Evolutionary conservation across 2,113 vertebrate species (phyloP), one percentile per base, ranked within the genome.

Genomic region (Mesoclemmys tuberculata): DNA sequence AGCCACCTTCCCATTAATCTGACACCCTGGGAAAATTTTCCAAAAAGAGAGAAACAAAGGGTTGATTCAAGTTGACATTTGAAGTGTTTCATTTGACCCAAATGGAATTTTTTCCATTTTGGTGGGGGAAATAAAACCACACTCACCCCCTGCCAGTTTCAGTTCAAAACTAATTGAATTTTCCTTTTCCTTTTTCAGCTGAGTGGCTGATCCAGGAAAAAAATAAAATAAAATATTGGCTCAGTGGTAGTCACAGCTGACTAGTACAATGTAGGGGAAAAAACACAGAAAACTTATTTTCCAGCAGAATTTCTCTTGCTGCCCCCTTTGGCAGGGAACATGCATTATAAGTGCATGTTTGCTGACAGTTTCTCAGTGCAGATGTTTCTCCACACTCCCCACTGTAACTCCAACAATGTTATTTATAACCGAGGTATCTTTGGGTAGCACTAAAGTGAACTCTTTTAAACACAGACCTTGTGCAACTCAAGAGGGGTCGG

Each of bases 401-500:
- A 48, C 11, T 13, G 29, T 24, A 22, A 52, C 29, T 21, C 90
- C 41, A 3, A n/a, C 35, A 68, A n/a, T 10, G 35, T 38, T 54
- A 88, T 87, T 90, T 79, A 64, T 16, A 51, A 61, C 0, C 0
- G 4, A 75, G 14, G 51, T 21, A 44, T 27, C 4, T 1, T 44
- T 51, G 16, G 8, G 55, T 24, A 80, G 87, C 16, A 46, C 31
- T 41, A 44, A 68, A 29, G 90, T 24, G 14, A 64, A 80, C 35
- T 80, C 75, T 26, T 38, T 26, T 55, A 2, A 1, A 64, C 19
- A 81, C 97, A 92, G 74, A 99, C 99, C 99, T 99, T 99, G 94
- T 99, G 99, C 93, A 99, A 98, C 93, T 99, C 99, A 10, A 99
- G 97, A 1, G 98, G 96, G 0, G 97, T 97, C 0, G 99, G 97